Evolutionary conservation across 2,113 vertebrate genomes (phyloP).

Genomic region (Hypomesus transpacificus): DNA sequence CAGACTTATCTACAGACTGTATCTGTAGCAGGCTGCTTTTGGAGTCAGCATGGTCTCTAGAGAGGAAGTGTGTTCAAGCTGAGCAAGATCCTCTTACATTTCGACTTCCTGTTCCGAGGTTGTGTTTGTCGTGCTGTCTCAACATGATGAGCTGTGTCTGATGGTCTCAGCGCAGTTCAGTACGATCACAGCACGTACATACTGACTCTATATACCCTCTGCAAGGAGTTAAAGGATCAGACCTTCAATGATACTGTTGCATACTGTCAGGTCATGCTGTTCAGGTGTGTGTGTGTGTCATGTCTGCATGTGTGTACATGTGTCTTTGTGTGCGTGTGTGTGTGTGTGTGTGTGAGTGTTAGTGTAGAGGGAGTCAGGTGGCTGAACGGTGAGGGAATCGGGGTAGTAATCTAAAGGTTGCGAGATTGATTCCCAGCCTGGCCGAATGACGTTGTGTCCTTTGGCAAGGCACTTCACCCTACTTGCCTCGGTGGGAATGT

Average conservation of each 20-base stretch:
- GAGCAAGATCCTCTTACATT: slow-evolving; percentile 24
- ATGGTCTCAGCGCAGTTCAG: neutral
- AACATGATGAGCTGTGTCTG: neutral
- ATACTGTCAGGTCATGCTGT: neutral
- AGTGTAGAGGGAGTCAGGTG: too few species aligned
- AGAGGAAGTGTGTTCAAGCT: slow-evolving; percentile 33
- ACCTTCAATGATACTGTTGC: neutral
- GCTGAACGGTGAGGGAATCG: too few species aligned
- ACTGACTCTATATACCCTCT: neutral
- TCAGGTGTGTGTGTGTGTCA: neutral
- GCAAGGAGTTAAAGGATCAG: neutral
- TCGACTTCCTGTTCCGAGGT: slow-evolving; percentile 36
- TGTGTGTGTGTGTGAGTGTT: neutral
- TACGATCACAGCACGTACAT: neutral
- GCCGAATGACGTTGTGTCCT: too few species aligned
- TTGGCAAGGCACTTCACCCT: too few species aligned
- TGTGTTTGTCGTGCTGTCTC: neutral
- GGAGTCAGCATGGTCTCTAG: neutral
- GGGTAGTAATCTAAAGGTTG: too few species aligned
- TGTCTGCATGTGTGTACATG: neutral
- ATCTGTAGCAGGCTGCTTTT: too few species aligned
- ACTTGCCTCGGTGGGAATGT: too few species aligned
- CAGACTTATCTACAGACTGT: neutral
- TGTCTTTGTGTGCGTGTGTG: neutral
- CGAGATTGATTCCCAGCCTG: too few species aligned